Conservation (phyloP, 2,888 invertebrate genomes). For the Leucoptera coffeella region DNA sequence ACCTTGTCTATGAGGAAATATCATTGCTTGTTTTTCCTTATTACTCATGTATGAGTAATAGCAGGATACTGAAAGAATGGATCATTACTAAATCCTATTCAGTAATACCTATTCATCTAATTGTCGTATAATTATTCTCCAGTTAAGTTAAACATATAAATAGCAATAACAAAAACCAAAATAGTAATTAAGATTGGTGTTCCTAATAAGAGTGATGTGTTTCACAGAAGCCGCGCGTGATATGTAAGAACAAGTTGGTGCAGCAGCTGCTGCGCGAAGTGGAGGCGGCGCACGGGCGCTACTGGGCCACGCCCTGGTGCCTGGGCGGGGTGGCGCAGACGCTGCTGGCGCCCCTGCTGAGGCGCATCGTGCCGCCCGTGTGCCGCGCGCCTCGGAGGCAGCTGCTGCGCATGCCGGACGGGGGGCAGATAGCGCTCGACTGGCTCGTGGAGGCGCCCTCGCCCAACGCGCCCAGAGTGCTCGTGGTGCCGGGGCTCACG, state of each 20-base stretch:
- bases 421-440: slow-evolving; percentile 74
- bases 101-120: no score
- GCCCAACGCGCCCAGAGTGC: slow-evolving; percentile 41
- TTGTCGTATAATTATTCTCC: no score
- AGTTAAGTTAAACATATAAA: slow-evolving; percentile 9
- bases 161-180: no score
- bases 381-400: slow-evolving; percentile 16
- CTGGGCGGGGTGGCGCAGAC: slow-evolving; percentile 73
- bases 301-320: slow-evolving; percentile 80
- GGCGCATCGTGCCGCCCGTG: slow-evolving; percentile 50
- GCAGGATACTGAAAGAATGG: no score
- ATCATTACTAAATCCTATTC: no score
- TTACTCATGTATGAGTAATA: no score
- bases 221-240: slow-evolving; percentile 62
- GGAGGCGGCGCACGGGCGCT: slow-evolving; percentile 61
- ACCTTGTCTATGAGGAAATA: no score
- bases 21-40: no score
- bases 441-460: slow-evolving; percentile 53
- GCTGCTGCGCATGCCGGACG: slow-evolving; percentile 62
- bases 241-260: slow-evolving; percentile 61
- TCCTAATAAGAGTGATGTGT: not conserved
- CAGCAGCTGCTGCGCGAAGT: slow-evolving; percentile 56
- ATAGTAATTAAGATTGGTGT: no score
- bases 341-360: slow-evolving; percentile 62
- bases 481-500: slow-evolving; percentile 75